These are phyloP conservation scores for Nannospalax galili DNA, from an alignment of 2,113 vertebrate species.

Conservation along the genomic window DNA sequence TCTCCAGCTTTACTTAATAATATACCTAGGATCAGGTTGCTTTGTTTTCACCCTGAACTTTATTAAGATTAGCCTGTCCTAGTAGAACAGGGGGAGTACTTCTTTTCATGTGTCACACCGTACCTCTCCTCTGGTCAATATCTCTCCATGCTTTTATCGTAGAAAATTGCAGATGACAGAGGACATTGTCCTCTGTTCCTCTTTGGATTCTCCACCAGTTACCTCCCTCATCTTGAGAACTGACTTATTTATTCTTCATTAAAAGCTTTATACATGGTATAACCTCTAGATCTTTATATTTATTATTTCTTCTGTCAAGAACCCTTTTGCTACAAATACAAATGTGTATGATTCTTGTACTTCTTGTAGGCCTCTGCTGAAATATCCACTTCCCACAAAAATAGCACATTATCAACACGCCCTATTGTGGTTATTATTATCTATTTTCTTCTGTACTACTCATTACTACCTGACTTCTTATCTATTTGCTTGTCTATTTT, in stretches of 20 bases:
- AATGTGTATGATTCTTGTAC: background rate
- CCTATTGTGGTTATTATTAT: background rate
- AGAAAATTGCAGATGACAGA: background rate
- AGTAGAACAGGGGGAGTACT: background rate
- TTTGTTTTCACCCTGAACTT: background rate
- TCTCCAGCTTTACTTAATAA: slow-evolving; percentile 9
- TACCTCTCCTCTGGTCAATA: background rate
- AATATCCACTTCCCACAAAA: background rate
- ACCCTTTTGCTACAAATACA: background rate
- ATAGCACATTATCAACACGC: background rate
- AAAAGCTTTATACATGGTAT: background rate
- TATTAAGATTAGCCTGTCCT: background rate
- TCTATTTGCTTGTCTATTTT: background rate
- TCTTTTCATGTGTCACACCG: background rate
- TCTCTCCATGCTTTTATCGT: background rate
- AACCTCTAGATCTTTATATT: background rate
- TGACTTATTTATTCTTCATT: background rate
- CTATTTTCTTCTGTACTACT: background rate
- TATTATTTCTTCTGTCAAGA: background rate
- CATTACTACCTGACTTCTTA: background rate
- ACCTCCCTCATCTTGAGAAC: background rate
- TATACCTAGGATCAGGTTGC: background rate
- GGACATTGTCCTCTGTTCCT: background rate
- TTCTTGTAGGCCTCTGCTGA: background rate
- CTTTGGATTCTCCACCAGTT: background rate